These are phyloP conservation scores for Morelia viridis DNA, from an alignment of 2,797 vertebrate species.

Conservation along the genomic window DNA sequence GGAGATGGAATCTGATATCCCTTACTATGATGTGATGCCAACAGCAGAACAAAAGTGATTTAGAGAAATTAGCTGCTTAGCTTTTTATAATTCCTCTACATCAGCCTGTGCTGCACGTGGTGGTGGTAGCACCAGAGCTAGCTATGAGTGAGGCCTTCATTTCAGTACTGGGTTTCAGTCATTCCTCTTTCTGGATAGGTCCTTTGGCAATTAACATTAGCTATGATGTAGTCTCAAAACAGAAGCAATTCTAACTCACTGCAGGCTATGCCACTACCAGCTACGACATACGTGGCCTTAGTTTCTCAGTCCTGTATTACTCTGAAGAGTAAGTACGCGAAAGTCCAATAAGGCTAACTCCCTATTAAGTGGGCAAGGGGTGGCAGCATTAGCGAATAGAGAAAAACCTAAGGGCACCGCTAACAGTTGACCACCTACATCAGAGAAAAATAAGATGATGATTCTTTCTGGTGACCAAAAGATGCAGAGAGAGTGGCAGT, in stretches of 20 bases:
- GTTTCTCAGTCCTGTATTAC: not conserved
- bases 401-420: not conserved
- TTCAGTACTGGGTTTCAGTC: not conserved
- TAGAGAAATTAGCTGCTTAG: not conserved
- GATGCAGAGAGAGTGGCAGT: not conserved
- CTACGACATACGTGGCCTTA: not conserved
- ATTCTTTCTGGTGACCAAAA: not conserved
- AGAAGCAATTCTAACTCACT: not conserved
- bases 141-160: not conserved
- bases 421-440: not conserved
- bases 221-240: not conserved
- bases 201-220: not conserved
- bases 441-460: not conserved
- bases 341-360: not conserved
- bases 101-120: not conserved
- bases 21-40: constrained; percentile 20
- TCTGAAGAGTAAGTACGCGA: not conserved
- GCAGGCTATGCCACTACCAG: not conserved
- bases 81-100: not conserved
- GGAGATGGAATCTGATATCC: constrained; percentile 23
- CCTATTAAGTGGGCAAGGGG: not conserved
- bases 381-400: not conserved
- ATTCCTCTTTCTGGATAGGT: not conserved
- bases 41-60: constrained; percentile 17
- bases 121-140: not conserved